Evolutionary conservation across 2,113 vertebrate genomes (phyloP), one percentile per base, ranked within the genome.

Genomic region (Cynocephalus volans): DNA sequence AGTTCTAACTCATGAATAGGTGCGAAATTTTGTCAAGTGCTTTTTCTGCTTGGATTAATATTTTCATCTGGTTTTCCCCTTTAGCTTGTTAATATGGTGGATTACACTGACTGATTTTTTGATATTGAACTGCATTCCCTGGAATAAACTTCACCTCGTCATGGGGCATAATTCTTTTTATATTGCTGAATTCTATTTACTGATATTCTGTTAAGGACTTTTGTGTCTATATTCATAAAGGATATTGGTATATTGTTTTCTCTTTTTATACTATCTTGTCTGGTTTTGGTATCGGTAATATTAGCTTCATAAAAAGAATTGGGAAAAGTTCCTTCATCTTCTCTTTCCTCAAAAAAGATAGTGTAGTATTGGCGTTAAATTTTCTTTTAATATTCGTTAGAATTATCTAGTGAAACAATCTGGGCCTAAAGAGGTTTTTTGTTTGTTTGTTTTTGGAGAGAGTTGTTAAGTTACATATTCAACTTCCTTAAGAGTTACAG

Each of bases 391-490:
- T 28, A 80, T 67, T 50, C 75, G 5, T 82, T 93, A 67, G 4
- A 64, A 67, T 83, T 93, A 73, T 92, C 45, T 23, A 45, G 5
- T 33, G 8, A 89, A 87, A 75, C 12, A 2, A 36, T 62, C 28
- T 86, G 9, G 2, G 21, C 2, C 21, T 75, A 0, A 8, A 45
- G 6, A 58, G 41, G 41, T 41, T 41, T 41, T n/a, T n/a, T n/a
- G n/a, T n/a, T 41, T 41, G 41, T 41, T 64, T 45, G 52, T 19
- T 70, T 80, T 94, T 52, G 60, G 24, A 62, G 36, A 8, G 31
- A 62, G 1, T 50, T 92, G 82, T 90, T 88, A 96, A 90, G 70
- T 67, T 96, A 60, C 13, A 56, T 62, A 90, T 92, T 75, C 7
- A 72, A 19, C 90, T 81, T 92, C n/a, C 21, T 76, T 56, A 58